Percentiles rank a stretch among this genome's conserved stretches.
These are phyloP conservation scores for Phalera bucephala DNA, from an alignment of 2,888 invertebrate genomes.

Conservation along the genomic window DNA sequence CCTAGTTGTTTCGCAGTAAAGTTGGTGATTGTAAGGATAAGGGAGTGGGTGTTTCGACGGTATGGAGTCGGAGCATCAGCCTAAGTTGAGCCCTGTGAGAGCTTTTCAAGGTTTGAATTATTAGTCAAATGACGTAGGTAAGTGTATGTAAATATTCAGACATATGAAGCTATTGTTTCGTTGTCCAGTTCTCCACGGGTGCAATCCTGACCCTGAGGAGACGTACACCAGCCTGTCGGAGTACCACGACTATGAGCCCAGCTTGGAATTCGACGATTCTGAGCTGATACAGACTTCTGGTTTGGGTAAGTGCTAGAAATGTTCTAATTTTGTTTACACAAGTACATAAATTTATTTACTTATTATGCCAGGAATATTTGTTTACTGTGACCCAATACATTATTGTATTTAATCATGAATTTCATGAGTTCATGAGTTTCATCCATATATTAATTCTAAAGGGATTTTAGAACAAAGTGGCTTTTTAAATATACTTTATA, in stretches of 20 bases:
- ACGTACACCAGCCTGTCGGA: constrained; percentile 94
- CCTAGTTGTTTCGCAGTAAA: constrained; percentile 15
- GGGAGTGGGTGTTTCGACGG: constrained; percentile 26
- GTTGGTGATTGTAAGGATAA: constrained; percentile 20
- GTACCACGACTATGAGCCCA: constrained; percentile 96
- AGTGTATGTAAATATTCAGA: constrained; percentile 8
- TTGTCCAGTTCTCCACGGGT: constrained; percentile 59
- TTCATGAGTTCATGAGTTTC: too few species aligned
- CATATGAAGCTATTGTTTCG: constrained; percentile 22
- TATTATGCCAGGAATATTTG: too few species aligned
- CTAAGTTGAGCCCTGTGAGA: constrained; percentile 68
- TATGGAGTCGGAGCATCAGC: constrained; percentile 71
- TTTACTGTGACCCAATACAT: too few species aligned
- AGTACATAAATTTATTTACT: too few species aligned
- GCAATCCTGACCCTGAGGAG: constrained; percentile 85
- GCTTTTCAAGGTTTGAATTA: constrained; percentile 63
- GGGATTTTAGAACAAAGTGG: too few species aligned
- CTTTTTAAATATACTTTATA: too few species aligned
- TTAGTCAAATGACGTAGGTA: constrained; percentile 3
- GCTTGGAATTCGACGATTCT: constrained; percentile 97
- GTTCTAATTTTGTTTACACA: too few species aligned
- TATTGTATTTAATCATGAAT: too few species aligned
- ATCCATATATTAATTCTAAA: too few species aligned
- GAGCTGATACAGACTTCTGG: constrained; percentile 89
- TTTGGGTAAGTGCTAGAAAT: constrained; percentile 88